Evolutionary conservation across 2,888 invertebrate genomes (phyloP), one percentile per base, ranked within the genome.

Genomic region (Podabrus alpinus): DNA sequence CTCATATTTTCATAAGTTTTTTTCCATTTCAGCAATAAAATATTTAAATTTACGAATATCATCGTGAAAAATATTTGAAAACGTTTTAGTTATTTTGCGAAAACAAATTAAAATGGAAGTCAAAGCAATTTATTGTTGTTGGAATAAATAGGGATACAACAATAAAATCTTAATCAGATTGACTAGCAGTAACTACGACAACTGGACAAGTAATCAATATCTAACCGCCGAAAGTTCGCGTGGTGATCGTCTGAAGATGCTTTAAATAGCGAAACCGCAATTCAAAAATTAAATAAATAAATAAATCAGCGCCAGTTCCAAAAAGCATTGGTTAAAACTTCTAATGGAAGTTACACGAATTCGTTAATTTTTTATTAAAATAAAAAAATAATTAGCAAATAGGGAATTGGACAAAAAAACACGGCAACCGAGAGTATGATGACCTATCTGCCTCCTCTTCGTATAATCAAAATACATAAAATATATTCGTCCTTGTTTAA

Each of bases 391-490:
- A 45, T 45, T 45, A 45, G 45, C 45, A n/a, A 45, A 45, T 45
- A n/a, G 45, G 45, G 45, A 45, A 45, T 45, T 45, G n/a, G 45
- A n/a, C n/a, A 45, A 45, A 45, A 24, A 45, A 45, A 45, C n/a
- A n/a, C 45, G n/a, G 45, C 71, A 76, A 71, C 73, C 76, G 73
- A 66, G 76, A 76, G 76, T 76, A 76, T 76, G 73, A 76, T 71
- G 76, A 76, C 76, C 76, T 66, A 76, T 76, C 76, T 76, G 71
- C 66, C 60, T 70, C 67, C 60, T 45, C 61, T 67, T 60, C 29
- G 72, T 45, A n/a, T n/a, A 67, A 45, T 16, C 62, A 61, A 70
- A 67, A 66, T 59, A 68, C 72, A 45, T 68, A 29, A 29, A 25
- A 66, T 25, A 45, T 17, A 25, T 61, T 62, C 17, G 24, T 75